phyloP scores from a whole-genome alignment of 2,113 vertebrate genomes.

The Scolopax mira region DNA sequence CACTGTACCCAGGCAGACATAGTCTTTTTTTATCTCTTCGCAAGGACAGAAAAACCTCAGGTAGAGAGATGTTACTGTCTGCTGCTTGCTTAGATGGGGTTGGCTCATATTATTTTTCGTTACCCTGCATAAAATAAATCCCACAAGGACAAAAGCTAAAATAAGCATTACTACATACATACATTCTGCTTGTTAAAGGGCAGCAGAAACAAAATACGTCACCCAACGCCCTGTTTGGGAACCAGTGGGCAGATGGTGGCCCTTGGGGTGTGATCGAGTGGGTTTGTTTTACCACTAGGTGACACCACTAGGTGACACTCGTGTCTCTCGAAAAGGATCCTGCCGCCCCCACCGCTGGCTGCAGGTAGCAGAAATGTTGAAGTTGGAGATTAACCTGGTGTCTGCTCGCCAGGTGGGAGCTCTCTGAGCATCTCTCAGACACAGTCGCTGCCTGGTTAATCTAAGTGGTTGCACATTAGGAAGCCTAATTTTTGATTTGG shows the following conservation, averaged over 20 bases:
- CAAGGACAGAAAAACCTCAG: neutral
- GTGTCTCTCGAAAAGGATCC: neutral
- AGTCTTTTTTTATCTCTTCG: neutral
- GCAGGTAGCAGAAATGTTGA: neutral
- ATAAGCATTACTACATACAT: neutral
- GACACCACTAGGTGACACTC: slow-evolving; percentile 46
- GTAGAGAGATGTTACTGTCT: neutral
- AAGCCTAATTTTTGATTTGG: neutral
- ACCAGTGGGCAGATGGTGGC: neutral
- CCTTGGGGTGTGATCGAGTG: neutral
- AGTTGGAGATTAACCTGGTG: neutral
- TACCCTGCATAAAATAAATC: neutral
- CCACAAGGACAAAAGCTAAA: neutral
- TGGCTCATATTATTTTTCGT: neutral
- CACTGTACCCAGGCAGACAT: neutral
- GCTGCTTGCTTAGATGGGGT: neutral
- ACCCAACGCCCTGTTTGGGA: neutral
- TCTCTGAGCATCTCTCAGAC: neutral
- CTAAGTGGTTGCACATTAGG: neutral
- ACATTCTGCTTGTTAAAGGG: neutral
- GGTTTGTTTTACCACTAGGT: slow-evolving; percentile 32
- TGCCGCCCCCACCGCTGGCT: neutral
- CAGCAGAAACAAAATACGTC: neutral
- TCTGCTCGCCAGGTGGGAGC: neutral
- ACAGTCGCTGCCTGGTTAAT: neutral